phyloP scores from a whole-genome alignment of 1,140 invertebrate genomes.

The Drosophila sulfurigaster region DNA sequence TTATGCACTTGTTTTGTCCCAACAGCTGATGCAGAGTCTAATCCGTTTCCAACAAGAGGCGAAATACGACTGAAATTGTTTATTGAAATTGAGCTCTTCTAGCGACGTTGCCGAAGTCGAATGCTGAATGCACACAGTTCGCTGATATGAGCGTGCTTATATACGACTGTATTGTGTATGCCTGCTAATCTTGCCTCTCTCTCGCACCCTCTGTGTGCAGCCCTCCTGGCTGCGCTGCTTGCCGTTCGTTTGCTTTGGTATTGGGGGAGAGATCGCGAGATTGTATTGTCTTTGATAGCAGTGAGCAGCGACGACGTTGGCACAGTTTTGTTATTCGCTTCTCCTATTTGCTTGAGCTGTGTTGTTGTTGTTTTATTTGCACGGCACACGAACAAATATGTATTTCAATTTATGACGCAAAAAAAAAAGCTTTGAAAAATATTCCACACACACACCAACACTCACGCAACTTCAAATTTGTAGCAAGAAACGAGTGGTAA shows the following conservation, averaged over 20 bases:
- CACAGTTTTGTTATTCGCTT: conserved; percentile 52
- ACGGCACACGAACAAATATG: conserved; percentile 43
- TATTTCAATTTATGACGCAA: conserved; percentile 77
- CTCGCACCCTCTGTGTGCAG: not conserved
- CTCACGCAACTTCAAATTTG: not conserved
- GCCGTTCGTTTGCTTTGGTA: conserved; percentile 19
- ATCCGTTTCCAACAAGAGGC: conserved; percentile 54
- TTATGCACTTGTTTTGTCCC: conserved; percentile 53
- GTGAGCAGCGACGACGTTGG: conserved; percentile 36
- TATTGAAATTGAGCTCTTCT: conserved; percentile 38
- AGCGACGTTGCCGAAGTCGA: conserved; percentile 31
- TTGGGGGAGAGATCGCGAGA: conserved; percentile 34
- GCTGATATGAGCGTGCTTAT: conserved; percentile 46
- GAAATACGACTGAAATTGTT: conserved; percentile 55
- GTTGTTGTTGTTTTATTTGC: conserved; percentile 22
- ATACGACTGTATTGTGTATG: conserved; percentile 24
- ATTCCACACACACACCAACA: conserved; percentile 48
- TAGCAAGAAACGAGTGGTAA: conserved; percentile 1
- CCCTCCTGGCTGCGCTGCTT: not conserved
- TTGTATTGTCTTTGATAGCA: conserved; percentile 63
- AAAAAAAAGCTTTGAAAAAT: conserved; percentile 70
- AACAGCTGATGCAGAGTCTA: conserved; percentile 6
- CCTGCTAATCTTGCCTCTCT: not conserved
- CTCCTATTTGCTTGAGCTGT: conserved; percentile 10
- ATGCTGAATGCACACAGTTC: conserved; percentile 53